Conservation (phyloP, 92 coral and sea anemone species). For the Epizoanthus illoricatus region DNA sequence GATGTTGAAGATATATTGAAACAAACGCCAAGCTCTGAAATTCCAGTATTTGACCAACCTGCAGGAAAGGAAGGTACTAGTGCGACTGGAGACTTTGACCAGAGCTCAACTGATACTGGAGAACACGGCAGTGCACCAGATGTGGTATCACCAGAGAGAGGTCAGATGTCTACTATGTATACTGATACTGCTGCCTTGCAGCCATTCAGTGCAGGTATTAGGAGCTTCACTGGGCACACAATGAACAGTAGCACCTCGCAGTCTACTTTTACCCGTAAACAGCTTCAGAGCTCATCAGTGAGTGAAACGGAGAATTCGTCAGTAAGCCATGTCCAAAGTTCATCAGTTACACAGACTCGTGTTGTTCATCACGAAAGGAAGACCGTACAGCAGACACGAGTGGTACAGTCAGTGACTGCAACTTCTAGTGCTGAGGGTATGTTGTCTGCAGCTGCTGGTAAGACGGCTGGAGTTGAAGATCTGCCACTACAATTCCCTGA, state of each 20-base stretch:
- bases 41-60: too few species aligned
- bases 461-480: conserved; percentile 13
- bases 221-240: not conserved
- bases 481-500: not conserved
- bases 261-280: not conserved
- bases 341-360: conserved; percentile 23
- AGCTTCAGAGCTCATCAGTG: not conserved
- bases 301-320: not conserved
- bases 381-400: not conserved
- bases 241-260: not conserved
- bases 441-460: not conserved
- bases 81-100: too few species aligned
- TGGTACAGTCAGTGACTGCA: not conserved
- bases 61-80: too few species aligned
- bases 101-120: too few species aligned
- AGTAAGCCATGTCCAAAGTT: conserved; percentile 2
- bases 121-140: not conserved
- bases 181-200: not conserved
- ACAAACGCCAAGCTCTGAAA: too few species aligned
- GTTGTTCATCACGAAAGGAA: conserved; percentile 2
- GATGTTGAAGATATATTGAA: too few species aligned
- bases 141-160: not conserved
- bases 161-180: too few species aligned
- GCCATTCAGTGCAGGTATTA: not conserved
- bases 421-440: not conserved